phyloP scores from a whole-genome alignment of 2,888 invertebrate genomes.

The Drosophila barbarae region DNA sequence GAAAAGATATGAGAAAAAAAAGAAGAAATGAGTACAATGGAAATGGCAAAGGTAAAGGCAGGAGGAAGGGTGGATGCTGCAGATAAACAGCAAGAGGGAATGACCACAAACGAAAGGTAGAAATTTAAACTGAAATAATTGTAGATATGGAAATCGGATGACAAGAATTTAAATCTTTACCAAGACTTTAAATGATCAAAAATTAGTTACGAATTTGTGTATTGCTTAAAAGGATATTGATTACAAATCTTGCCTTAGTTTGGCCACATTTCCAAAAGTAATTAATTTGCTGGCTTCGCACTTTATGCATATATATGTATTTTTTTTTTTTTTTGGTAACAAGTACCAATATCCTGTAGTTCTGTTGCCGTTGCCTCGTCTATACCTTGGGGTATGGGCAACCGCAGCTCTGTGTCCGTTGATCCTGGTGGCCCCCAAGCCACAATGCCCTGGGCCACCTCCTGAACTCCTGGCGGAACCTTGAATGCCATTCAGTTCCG shows the following conservation, averaged over 20 bases:
- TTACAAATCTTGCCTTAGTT: background rate
- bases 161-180: background rate
- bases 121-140: background rate
- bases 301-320: background rate
- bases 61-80: too few species aligned
- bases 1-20: background rate
- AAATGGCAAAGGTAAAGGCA: slow-evolving; percentile 1
- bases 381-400: background rate
- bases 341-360: slow-evolving; percentile 13
- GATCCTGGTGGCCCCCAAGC: slow-evolving; percentile 9
- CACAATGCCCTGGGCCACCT: background rate
- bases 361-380: background rate
- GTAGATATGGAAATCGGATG: background rate
- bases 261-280: background rate
- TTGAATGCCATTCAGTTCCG: slow-evolving; percentile 23
- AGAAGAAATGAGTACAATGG: background rate
- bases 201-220: background rate
- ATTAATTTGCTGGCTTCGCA: slow-evolving; percentile 6
- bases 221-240: background rate
- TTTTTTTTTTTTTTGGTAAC: slow-evolving; percentile 3
- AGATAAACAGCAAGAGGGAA: background rate
- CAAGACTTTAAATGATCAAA: background rate
- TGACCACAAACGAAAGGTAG: background rate
- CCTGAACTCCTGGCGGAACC: slow-evolving; percentile 21
- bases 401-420: slow-evolving; percentile 25